Evolutionary conservation across 2,797 vertebrate species (phyloP), one percentile per base, ranked within the genome.

Genomic region (Mionectes olivaceus): DNA sequence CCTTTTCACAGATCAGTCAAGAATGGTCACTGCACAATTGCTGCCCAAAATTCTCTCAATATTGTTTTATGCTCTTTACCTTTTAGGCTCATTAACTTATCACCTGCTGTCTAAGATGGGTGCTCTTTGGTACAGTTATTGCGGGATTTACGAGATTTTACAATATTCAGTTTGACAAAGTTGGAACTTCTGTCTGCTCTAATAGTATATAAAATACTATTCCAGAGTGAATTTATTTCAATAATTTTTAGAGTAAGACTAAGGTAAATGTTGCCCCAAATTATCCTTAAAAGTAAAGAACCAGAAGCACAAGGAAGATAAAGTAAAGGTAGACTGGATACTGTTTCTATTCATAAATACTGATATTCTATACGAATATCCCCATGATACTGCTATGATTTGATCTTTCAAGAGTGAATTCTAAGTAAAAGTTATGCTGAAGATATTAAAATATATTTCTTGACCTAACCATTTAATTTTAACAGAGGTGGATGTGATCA

Each of bases 381-480:
- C 22, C 5, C 24, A 27, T 57, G 30, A 24, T 56, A 41, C 25
- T 86, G 23, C 50, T 79, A 37, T 39, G 35, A 73, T 90, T 52
- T 83, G 39, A 49, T 94, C 22, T 93, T 89, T 91, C 33, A 53
- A 49, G 70, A 49, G 9, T 25, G 14, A 22, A 30, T 57, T 84
- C 47, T 53, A 52, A 73, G 16, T 82, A 70, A 46, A 91, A 85
- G 49, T 53, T 90, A 60, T 28, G 19, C 44, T 81, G 39, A 83
- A 90, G 60, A 33, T 73, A 88, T 71, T 86, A 73, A 75, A 90
- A 70, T 68, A 56, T 49, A 12, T 63, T 81, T 91, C 25, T 86
- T 83, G 39, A 85, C n/a, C n/a, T 78, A 87, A 41, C 15, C 6
- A 43, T 77, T 94, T 80, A 35, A 79, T 92, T 92, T 92, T 83